A percentile compares a stretch with the other conserved stretches of the same genome.
These are phyloP conservation scores for Hermetia illucens DNA, from an alignment of 1,140 invertebrate species.

Conservation along the genomic window DNA sequence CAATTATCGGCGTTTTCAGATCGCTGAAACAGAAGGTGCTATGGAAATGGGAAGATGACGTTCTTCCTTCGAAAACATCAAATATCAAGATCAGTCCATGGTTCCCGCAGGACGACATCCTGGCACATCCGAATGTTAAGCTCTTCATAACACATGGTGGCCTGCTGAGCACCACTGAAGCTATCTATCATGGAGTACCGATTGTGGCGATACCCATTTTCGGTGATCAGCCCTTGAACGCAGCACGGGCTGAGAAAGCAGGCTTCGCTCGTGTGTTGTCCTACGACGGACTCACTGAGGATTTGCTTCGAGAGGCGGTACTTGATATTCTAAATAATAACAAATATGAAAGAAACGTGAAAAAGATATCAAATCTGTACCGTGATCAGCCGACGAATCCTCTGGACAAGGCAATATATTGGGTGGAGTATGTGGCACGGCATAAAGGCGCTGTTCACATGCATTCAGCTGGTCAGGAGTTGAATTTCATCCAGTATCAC, in stretches of 20 bases:
- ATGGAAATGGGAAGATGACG: constrained; percentile 46
- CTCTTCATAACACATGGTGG: constrained; percentile 60
- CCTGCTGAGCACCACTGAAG: constrained; percentile 50
- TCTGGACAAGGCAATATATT: constrained; percentile 48
- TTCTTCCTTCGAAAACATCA: constrained; percentile 30
- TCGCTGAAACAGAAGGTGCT: constrained; percentile 39
- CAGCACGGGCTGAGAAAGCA: constrained; percentile 30
- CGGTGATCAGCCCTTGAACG: constrained; percentile 44
- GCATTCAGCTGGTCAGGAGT: constrained; percentile 29
- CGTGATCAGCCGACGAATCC: constrained; percentile 43
- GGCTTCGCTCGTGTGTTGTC: constrained; percentile 32
- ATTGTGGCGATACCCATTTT: constrained; percentile 54
- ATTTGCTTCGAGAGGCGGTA: constrained; percentile 8
- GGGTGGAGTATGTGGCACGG: constrained; percentile 51
- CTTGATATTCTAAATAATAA: constrained; percentile 12
- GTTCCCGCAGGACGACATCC: constrained; percentile 52
- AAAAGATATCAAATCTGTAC: constrained; percentile 40
- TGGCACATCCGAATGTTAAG: constrained; percentile 51
- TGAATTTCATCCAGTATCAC: constrained; percentile 39
- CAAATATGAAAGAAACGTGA: constrained; percentile 24
- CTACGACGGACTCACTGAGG: constrained; percentile 14
- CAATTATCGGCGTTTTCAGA: constrained; percentile 35
- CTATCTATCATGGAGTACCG: constrained; percentile 52
- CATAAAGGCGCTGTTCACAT: constrained; percentile 38
- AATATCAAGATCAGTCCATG: constrained; percentile 46